Evolutionary conservation across 2,888 invertebrate species (phyloP), one percentile per base, ranked within the genome.

Genomic region (Apotomis turbidana): DNA sequence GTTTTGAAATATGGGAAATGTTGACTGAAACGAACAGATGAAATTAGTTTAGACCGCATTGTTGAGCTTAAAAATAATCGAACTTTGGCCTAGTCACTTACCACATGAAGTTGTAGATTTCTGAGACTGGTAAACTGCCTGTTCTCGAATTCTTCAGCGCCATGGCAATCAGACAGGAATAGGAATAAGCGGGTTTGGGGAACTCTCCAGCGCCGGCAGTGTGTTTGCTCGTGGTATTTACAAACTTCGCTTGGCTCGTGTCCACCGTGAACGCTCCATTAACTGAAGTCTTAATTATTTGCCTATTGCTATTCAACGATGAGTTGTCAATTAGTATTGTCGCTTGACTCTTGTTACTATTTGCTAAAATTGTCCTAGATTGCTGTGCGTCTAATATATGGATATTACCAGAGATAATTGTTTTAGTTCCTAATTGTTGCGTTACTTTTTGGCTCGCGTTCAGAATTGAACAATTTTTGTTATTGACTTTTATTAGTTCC

Each of bases 41-140:
- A 6, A 46, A 64, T 55, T 10, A 41, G 2, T 27, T 27, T 27
- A 27, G 27, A 27, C 27, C 27, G 27, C 27, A 27, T 27, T 27
- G 27, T 27, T 27, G 27, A 27, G 15, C 15, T 15, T 15, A 15
- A 15, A 27, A 27, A 27, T 27, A 27, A 27, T 27, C 27, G 27
- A 27, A 27, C 27, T 10, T 54, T 46, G 9, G 5, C 51, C 13
- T 41, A 4, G 57, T 41, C 60, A 94, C 96, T 95, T 92, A 97
- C 97, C 98, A 99, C 97, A 99, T 99, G 86, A 99, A 99, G 87
- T 97, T 98, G 90, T 99, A 99, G 80, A 99, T 99, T 93, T 99
- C 99, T 10, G 98, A 98, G 51, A 99, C 99, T 4, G 99, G 99
- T 81, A 99, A 91, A 81, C 98, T 97, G 70, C 99, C 99, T 70